Base-by-base conservation (phyloP, 1,140 invertebrate genomes). In the Ctenoplectra terminalis region DNA sequence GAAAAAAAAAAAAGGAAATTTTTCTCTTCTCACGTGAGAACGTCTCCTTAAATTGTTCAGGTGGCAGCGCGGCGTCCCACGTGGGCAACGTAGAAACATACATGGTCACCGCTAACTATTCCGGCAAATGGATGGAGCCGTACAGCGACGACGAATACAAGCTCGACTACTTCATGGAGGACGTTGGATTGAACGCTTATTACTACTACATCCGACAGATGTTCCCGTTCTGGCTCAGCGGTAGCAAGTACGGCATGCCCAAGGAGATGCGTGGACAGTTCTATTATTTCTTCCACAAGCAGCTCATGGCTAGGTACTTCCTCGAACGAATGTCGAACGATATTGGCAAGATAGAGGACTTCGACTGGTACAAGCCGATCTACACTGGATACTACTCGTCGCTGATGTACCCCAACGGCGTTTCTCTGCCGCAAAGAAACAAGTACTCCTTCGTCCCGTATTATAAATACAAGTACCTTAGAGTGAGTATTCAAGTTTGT, bases 81-180 rank as follows among this genome's bases (percentile, higher is more conserved):
- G 54, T 89, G 26, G 88, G 90, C 48, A 83, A 89, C 26, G 23
- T 77, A 0, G 91, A 93, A 52, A 90, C 86, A 11, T 92, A 90
- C 83, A 63, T 92, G 72, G 90, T 94, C 67, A 89, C 91, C 73
- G 83, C 90, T 46, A 94, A 94, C 76, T 92, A 91, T 79, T 89
- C 90, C 17, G 83, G 84, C 23, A 74, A 63, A n/a, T 92, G 89
- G 72, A 87, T 87, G 48, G 88, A 83, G n/a, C 67, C 86, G 2
- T 63, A 64, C n/a, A 48, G 86, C 15, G 93, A 95, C 83, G 90
- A 93, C 2, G 96, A 97, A 86, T 94, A 95, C 88, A 94, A 94
- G 76, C 82, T 97, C 29, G 94, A 95, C 43, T 97, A 97, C 94
- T 97, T 96, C 92, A 96, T 95, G 43, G 96, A 97, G 87, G 96